These are phyloP conservation scores for Laspeyria flexula DNA, from an alignment of 2,888 invertebrate genomes.

Conservation along the genomic window DNA sequence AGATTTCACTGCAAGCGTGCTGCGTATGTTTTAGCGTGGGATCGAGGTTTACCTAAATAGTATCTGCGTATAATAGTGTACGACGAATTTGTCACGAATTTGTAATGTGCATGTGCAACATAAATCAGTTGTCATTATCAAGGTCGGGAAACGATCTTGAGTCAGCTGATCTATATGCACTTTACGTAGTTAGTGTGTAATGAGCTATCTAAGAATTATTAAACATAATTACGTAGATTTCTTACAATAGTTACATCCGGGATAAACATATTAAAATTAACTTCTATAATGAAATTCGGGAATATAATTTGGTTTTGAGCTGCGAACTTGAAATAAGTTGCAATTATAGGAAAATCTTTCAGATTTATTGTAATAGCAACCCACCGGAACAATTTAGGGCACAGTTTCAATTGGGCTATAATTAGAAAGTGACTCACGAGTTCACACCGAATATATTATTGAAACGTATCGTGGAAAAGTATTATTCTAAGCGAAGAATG, in stretches of 20 bases:
- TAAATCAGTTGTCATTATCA: constrained; percentile 69
- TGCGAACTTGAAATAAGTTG: background rate
- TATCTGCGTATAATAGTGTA: constrained; percentile 21
- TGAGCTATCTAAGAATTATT: constrained; percentile 18
- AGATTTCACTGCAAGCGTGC: constrained; percentile 74
- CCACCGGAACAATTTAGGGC: constrained; percentile 63
- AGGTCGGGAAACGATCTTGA: constrained; percentile 64
- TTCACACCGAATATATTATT: constrained; percentile 71
- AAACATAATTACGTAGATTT: constrained; percentile 4
- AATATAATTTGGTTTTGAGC: no score
- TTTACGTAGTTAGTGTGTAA: constrained; percentile 21
- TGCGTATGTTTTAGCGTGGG: constrained; percentile 56
- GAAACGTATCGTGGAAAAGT: constrained; percentile 69
- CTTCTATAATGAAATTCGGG: background rate
- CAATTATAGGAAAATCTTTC: background rate
- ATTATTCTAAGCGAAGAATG: constrained; percentile 76
- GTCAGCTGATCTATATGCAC: constrained; percentile 52
- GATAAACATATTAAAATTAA: background rate
- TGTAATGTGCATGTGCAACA: constrained; percentile 40
- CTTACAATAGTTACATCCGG: background rate
- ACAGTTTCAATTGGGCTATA: constrained; percentile 70
- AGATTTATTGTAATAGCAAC: constrained; percentile 9
- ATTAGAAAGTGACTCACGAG: constrained; percentile 78
- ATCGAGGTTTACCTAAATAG: constrained; percentile 33
- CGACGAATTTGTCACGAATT: constrained; percentile 39